Conservation (phyloP, 2,113 vertebrate genomes). For the Coptodon rendalli region DNA sequence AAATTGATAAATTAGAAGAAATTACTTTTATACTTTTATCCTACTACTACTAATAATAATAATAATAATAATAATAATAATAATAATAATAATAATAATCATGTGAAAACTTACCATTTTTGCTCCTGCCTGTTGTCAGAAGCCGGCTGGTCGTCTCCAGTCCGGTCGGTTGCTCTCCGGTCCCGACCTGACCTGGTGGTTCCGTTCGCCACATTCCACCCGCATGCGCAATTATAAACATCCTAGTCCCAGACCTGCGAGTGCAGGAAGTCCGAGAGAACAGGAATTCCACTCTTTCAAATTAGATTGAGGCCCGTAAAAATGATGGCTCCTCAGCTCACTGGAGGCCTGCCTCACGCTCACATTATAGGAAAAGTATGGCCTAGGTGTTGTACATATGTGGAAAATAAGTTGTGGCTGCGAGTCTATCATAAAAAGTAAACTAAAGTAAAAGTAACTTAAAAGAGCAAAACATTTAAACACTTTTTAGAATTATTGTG, state of each 20-base stretch:
- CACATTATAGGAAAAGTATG: background rate
- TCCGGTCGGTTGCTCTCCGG: conserved; percentile 14
- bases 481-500: background rate
- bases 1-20: background rate
- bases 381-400: background rate
- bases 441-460: background rate
- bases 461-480: background rate
- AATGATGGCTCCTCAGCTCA: conserved; percentile 2
- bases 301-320: conserved; percentile 40
- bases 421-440: background rate
- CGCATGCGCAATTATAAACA: conserved; percentile 70
- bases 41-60: background rate
- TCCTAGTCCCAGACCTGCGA: conserved; percentile 57
- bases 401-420: background rate
- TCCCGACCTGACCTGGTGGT: conserved; percentile 59
- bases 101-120: background rate
- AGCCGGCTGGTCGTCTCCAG: background rate
- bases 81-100: background rate
- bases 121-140: background rate
- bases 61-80: background rate
- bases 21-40: background rate
- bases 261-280: conserved; percentile 69
- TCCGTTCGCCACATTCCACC: conserved; percentile 70
- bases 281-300: conserved; percentile 71
- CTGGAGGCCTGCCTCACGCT: background rate